Evolutionary conservation across 2,888 invertebrate species (phyloP).

Genomic region (Thyatira batis): DNA sequence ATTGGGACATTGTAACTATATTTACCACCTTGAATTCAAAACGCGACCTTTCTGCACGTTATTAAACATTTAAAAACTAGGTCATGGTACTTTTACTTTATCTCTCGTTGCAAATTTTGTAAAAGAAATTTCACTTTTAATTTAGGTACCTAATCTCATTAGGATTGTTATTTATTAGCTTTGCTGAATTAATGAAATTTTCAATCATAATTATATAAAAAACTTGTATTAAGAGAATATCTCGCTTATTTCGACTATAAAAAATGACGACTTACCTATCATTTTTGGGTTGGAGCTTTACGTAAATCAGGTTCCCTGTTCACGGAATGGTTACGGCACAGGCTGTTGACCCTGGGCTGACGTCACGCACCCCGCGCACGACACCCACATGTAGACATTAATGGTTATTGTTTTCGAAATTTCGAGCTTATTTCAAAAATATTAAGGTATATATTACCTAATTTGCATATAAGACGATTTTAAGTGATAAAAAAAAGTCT

Average conservation of each 20-base stretch:
- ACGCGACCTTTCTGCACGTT: not conserved
- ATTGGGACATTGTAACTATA: not conserved
- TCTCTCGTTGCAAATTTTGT: no score
- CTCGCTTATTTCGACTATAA: not conserved
- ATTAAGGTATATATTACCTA: no score
- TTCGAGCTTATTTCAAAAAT: no score
- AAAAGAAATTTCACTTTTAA: not conserved
- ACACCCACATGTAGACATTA: slow-evolving; percentile 26
- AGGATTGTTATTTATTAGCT: no score
- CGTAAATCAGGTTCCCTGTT: slow-evolving; percentile 31
- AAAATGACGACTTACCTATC: not conserved
- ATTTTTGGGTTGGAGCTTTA: slow-evolving; percentile 7
- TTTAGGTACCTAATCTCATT: no score
- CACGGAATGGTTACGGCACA: slow-evolving; percentile 25
- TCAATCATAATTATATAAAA: no score
- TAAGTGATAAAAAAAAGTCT: no score
- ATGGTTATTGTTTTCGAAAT: no score
- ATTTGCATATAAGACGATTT: no score
- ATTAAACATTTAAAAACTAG: not conserved
- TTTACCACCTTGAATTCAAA: not conserved
- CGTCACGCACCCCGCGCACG: slow-evolving; percentile 38
- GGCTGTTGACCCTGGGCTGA: slow-evolving; percentile 60
- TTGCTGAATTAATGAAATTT: no score
- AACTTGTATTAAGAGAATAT: no score
- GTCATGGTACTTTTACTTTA: not conserved